Evolutionary conservation across 2,888 invertebrate species (phyloP).

Genomic region (Ectropis crepuscularia): DNA sequence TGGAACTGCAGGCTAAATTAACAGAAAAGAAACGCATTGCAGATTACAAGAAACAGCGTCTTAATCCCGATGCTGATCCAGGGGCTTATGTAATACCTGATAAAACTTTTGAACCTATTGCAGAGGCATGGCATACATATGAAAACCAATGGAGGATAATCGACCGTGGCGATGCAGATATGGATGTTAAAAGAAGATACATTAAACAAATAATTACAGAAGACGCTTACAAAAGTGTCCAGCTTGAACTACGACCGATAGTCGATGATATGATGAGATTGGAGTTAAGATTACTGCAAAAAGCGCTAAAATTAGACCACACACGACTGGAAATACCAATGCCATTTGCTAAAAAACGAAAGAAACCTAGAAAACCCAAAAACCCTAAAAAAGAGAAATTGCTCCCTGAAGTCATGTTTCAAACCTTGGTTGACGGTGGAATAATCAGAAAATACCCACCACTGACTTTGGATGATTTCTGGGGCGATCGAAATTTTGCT

Average conservation of each 20-base stretch:
- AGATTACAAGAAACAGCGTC: slow-evolving; percentile 78
- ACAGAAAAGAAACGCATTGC: slow-evolving; percentile 66
- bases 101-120: slow-evolving; percentile 50
- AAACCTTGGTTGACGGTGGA: slow-evolving; percentile 88
- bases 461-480: slow-evolving; percentile 85
- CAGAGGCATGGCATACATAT: slow-evolving; percentile 62
- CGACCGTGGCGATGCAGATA: slow-evolving; percentile 72
- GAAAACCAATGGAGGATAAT: slow-evolving; percentile 68
- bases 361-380: slow-evolving; percentile 58
- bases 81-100: slow-evolving; percentile 67
- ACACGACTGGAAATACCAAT: slow-evolving; percentile 38
- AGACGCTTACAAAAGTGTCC: slow-evolving; percentile 86
- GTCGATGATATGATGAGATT: slow-evolving; percentile 88
- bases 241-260: slow-evolving; percentile 86
- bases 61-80: slow-evolving; percentile 75
- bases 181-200: slow-evolving; percentile 85
- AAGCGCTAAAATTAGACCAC: slow-evolving; percentile 77
- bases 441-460: slow-evolving; percentile 88
- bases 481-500: slow-evolving; percentile 88
- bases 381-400: slow-evolving; percentile 42
- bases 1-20: slow-evolving; percentile 62
- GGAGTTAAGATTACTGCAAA: slow-evolving; percentile 82
- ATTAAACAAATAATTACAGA: slow-evolving; percentile 88
- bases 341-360: slow-evolving; percentile 65
- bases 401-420: slow-evolving; percentile 88